These are phyloP conservation scores for Denticeps clupeoides DNA, from an alignment of 2,797 vertebrate genomes.

Conservation along the genomic window DNA sequence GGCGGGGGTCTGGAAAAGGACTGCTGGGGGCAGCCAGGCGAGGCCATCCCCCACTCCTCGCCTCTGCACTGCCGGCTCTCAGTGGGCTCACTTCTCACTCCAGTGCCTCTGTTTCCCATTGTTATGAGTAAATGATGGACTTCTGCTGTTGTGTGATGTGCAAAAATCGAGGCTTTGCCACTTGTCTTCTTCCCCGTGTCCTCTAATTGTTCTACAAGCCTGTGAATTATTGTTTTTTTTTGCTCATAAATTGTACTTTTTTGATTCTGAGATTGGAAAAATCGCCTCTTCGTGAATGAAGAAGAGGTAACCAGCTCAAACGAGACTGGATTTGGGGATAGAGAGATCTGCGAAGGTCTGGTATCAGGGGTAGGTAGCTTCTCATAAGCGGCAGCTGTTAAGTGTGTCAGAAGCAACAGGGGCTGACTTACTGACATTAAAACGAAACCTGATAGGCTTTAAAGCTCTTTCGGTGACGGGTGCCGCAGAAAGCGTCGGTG, in stretches of 20 bases:
- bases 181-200: too few species aligned
- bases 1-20: too few species aligned
- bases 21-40: conserved; percentile 11
- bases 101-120: neutral
- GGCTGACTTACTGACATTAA: conserved; percentile 49
- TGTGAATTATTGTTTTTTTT: too few species aligned
- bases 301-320: too few species aligned
- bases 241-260: too few species aligned
- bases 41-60: neutral
- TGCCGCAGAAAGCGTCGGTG: conserved; percentile 20
- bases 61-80: neutral
- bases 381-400: conserved; percentile 34
- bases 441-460: conserved; percentile 50
- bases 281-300: too few species aligned
- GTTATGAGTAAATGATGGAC: neutral
- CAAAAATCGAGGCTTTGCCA: too few species aligned
- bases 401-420: conserved; percentile 36
- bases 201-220: too few species aligned
- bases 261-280: too few species aligned
- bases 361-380: too few species aligned
- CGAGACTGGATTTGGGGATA: too few species aligned
- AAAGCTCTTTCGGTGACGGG: conserved; percentile 39
- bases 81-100: neutral
- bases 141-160: neutral
- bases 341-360: too few species aligned